phyloP scores from a whole-genome alignment of 2,113 vertebrate genomes.

The Hystrix cristata region DNA sequence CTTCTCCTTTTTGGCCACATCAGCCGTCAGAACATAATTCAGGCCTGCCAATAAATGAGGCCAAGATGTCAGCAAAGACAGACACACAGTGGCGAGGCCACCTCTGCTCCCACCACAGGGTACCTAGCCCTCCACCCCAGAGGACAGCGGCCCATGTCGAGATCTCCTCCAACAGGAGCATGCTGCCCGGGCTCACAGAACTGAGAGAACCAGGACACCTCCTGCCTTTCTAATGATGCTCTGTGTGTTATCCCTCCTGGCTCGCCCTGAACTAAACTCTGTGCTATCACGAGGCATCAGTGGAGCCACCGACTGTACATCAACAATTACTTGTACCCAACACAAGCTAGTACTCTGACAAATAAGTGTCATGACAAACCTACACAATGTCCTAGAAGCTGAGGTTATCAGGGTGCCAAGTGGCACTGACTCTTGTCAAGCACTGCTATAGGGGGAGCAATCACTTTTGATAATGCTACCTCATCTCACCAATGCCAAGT shows the following conservation, averaged over 20 bases:
- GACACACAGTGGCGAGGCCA: slow-evolving; percentile 50
- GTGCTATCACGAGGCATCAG: neutral
- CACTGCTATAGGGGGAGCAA: neutral
- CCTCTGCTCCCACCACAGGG: neutral
- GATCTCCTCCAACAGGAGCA: neutral
- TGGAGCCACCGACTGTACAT: neutral
- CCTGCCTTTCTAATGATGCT: neutral
- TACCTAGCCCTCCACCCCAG: neutral
- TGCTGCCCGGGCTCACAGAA: neutral
- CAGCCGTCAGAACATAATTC: slow-evolving; percentile 95
- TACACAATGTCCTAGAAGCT: neutral
- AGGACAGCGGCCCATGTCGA: neutral
- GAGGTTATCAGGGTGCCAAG: neutral
- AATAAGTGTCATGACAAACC: neutral
- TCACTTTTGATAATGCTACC: neutral
- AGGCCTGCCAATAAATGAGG: slow-evolving; percentile 88
- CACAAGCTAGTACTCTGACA: neutral
- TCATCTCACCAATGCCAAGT: fast-evolving
- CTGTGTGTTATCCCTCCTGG: neutral
- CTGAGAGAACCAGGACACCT: too few species aligned
- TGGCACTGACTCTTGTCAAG: neutral
- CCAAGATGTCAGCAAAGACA: slow-evolving; percentile 51
- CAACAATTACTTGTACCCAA: too few species aligned
- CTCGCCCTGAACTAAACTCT: neutral
- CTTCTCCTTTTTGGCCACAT: slow-evolving; percentile 94